Percentiles rank a stretch among this genome's conserved stretches.
Conservation (phyloP, 2,797 vertebrate species). For the Spinus olivaceus region DNA sequence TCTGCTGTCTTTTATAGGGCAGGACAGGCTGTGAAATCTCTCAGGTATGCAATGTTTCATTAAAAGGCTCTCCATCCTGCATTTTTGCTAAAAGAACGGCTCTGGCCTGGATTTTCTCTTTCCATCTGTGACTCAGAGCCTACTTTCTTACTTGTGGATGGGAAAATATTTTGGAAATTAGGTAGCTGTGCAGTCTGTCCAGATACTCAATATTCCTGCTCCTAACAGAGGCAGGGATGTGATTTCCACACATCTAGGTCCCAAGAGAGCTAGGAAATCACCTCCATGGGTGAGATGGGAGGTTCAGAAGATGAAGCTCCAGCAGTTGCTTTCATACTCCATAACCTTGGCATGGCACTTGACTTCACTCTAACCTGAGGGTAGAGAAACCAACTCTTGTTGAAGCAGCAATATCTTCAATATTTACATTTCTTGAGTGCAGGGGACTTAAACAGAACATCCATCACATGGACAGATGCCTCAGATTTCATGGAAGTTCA, state of each 20-base stretch:
- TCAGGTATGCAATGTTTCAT: neutral
- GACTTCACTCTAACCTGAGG: neutral
- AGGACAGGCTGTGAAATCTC: neutral
- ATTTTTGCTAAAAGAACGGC: neutral
- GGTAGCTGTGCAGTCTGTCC: neutral
- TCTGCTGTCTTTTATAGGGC: neutral
- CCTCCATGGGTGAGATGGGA: neutral
- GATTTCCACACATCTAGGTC: neutral
- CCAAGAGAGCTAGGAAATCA: neutral
- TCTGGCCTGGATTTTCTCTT: neutral
- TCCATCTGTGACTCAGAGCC: neutral
- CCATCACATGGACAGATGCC: neutral
- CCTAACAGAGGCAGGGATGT: neutral
- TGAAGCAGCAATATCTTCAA: neutral
- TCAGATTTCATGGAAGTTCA: neutral
- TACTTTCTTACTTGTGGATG: neutral
- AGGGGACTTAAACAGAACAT: neutral
- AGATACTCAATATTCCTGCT: neutral
- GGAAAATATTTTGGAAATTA: neutral
- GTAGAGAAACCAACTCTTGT: neutral
- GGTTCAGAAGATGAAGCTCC: neutral
- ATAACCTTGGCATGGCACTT: neutral
- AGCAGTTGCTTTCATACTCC: neutral
- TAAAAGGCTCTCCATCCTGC: neutral
- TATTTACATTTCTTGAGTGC: neutral